These are phyloP conservation scores for Otolemur crassicaudatus DNA, from an alignment of 2,797 vertebrate genomes.

Conservation along the genomic window DNA sequence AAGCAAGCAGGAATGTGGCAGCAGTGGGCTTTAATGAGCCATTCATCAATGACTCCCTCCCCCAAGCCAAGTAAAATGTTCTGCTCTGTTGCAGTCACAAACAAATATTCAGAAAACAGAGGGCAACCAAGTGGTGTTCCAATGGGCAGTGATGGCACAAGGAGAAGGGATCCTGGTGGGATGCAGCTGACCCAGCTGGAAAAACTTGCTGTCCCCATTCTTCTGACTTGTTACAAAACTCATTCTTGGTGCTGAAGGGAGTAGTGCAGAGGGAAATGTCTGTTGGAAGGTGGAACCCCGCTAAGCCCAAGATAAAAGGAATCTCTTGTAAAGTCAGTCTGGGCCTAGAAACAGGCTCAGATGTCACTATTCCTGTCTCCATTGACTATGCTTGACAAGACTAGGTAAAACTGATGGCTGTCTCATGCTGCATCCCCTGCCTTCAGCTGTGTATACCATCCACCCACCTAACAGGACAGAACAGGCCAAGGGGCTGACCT, in stretches of 20 bases:
- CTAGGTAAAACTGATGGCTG: neutral
- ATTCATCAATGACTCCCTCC: slow-evolving; percentile 69
- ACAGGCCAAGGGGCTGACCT: neutral
- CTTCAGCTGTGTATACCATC: accelerated
- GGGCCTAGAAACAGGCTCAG: neutral
- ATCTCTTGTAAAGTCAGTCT: neutral
- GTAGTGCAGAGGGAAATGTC: neutral
- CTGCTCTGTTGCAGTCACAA: neutral
- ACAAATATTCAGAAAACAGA: neutral
- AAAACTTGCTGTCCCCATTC: slow-evolving; percentile 14
- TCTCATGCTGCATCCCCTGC: neutral
- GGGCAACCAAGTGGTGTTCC: neutral
- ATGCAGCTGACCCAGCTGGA: neutral
- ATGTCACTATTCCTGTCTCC: neutral
- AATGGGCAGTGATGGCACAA: neutral
- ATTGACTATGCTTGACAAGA: neutral
- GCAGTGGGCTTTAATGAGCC: slow-evolving; percentile 81
- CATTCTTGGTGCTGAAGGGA: neutral
- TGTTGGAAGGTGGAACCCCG: neutral
- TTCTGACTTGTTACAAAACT: slow-evolving; percentile 32
- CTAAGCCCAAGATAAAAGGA: slow-evolving; percentile 15
- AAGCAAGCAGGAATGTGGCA: slow-evolving; percentile 83
- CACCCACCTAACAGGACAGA: neutral
- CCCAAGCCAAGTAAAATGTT: neutral
- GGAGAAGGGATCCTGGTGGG: neutral